A percentile compares a stretch with the other conserved stretches of the same genome.
phyloP scores from a whole-genome alignment of 2,888 invertebrate genomes.

The Drosophila limbata region DNA sequence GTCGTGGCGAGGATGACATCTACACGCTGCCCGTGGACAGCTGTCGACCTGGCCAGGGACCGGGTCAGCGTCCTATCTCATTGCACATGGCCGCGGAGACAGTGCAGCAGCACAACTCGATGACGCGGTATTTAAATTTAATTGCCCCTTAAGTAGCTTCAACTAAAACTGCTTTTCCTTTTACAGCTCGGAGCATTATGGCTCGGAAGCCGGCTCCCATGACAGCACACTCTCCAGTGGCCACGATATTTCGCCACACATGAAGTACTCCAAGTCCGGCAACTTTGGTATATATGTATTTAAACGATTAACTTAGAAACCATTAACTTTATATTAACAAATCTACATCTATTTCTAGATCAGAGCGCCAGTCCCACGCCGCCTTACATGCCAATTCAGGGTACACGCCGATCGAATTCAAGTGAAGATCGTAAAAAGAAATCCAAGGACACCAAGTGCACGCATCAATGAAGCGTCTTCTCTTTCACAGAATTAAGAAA shows the following conservation, averaged over 20 bases:
- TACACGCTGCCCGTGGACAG: conserved; percentile 84
- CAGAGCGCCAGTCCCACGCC: conserved; percentile 87
- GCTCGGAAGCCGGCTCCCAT: conserved; percentile 81
- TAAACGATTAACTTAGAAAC: conserved; percentile 14
- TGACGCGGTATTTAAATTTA: conserved; percentile 72
- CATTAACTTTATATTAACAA: conserved; percentile 4
- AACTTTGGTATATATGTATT: conserved; percentile 84
- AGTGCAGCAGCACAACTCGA: conserved; percentile 77
- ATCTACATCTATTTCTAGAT: conserved; percentile 77
- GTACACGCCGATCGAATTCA: conserved; percentile 89
- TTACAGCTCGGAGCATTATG: conserved; percentile 79
- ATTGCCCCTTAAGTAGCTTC: background rate
- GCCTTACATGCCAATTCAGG: conserved; percentile 92
- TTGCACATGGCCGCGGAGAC: conserved; percentile 74
- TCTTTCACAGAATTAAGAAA: conserved; percentile 12
- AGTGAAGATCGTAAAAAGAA: conserved; percentile 88
- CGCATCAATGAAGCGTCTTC: conserved; percentile 86
- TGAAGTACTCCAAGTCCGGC: conserved; percentile 83
- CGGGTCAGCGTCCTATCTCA: conserved; percentile 73
- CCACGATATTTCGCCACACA: conserved; percentile 75
- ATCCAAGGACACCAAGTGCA: conserved; percentile 88
- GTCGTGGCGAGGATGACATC: conserved; percentile 83
- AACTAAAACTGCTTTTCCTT: background rate
- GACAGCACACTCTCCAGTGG: conserved; percentile 76
- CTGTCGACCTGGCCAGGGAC: conserved; percentile 69